Evolutionary conservation across 1,140 invertebrate genomes (phyloP).

Genomic region (Gonatopus flavifemur): DNA sequence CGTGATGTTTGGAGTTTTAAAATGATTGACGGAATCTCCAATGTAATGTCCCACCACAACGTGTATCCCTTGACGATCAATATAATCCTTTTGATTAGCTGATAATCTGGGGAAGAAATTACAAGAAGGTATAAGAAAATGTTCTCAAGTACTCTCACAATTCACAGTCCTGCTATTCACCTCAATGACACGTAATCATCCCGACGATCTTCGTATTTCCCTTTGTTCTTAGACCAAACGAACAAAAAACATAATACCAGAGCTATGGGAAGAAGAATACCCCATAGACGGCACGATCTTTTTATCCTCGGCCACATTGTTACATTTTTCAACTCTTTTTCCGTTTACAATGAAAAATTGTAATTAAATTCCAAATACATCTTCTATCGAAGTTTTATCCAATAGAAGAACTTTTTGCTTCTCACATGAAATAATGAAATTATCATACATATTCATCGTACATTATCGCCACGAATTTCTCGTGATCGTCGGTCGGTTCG

Average conservation of each 20-base stretch:
- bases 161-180: no score
- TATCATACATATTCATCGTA: conserved; percentile 16
- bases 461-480: conserved; percentile 18
- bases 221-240: conserved; percentile 36
- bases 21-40: conserved; percentile 64
- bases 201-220: conserved; percentile 20
- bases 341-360: not conserved
- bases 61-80: conserved; percentile 72
- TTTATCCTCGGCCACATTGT: conserved; percentile 47
- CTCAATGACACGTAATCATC: conserved; percentile 38
- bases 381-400: no score
- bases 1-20: conserved; percentile 66
- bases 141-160: conserved; percentile 7
- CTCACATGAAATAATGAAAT: not conserved
- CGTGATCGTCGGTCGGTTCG: conserved; percentile 8
- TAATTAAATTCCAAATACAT: no score
- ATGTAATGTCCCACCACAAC: conserved; percentile 85
- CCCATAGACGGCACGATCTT: conserved; percentile 36
- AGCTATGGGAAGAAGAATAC: conserved; percentile 21
- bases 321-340: not conserved
- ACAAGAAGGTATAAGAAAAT: conserved; percentile 7
- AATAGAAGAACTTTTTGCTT: conserved; percentile 11
- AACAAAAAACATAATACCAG: conserved; percentile 30
- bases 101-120: conserved; percentile 44
- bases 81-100: conserved; percentile 66